Percentiles rank a stretch among this genome's conserved stretches.
These are phyloP conservation scores for Campylorhamphus procurvoides DNA, from an alignment of 2,113 vertebrate species.

Conservation along the genomic window DNA sequence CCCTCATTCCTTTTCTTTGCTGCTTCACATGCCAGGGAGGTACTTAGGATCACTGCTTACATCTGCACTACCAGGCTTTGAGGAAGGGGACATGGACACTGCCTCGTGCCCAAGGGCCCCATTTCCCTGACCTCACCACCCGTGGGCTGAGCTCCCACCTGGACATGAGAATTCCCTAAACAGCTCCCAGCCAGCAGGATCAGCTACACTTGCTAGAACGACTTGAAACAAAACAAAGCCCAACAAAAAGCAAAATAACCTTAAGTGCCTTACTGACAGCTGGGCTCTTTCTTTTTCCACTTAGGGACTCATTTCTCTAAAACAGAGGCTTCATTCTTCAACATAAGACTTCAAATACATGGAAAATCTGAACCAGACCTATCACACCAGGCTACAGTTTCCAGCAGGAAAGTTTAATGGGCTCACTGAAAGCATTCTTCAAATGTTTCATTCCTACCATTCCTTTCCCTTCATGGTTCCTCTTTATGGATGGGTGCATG, in stretches of 20 bases:
- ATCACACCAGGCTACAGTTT: constrained; percentile 13
- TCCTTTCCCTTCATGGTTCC: constrained; percentile 17
- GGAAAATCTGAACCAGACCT: constrained; percentile 47
- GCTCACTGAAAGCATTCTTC: constrained; percentile 3
- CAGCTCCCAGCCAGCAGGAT: not conserved
- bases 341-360: constrained; percentile 6
- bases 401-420: constrained; percentile 28
- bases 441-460: constrained; percentile 35
- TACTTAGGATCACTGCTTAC: accelerated
- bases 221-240: not conserved
- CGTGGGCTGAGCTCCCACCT: not conserved
- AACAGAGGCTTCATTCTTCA: constrained; percentile 46
- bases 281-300: constrained; percentile 28
- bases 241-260: constrained; percentile 9
- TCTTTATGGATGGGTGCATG: not conserved
- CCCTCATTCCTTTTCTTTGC: not conserved
- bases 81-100: accelerated
- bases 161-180: not conserved
- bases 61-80: not conserved
- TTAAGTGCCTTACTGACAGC: constrained; percentile 8
- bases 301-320: not conserved
- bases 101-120: not conserved
- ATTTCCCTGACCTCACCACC: not conserved
- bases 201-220: not conserved
- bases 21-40: not conserved